Evolutionary conservation across 2,113 vertebrate species (phyloP), one percentile per base, ranked within the genome.

Genomic region (Onychostoma macrolepis): DNA sequence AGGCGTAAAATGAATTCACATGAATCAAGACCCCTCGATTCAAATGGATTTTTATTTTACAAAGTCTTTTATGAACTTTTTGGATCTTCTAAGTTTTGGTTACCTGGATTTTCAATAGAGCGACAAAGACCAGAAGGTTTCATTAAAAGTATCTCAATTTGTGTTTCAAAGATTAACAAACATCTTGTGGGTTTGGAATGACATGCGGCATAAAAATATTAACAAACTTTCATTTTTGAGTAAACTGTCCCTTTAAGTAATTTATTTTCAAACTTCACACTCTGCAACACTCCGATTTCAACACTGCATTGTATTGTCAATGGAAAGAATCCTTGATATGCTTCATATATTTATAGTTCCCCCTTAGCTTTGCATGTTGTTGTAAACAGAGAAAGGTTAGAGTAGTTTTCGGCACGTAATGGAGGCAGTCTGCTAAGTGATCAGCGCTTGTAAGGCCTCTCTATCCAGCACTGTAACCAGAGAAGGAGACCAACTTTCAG

Each of bases 301-400:
- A 87, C 77, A 75, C 84, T 83, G 28, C 85, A 72, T 91, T 82
- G 86, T 88, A 85, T 88, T 89, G 85, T 89, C 84, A 89, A 72
- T 90, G 91, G 90, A 92, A 92, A 90, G 88, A 88, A 91, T 91
- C 85, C 21, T 63, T 45, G 80, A 87, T 80, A 86, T 89, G 87
- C 76, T 28, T 30, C 13, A 80, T 86, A 53, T 91, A 92, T 92
- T 91, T 91, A 90, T 91, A 91, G 87, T 58, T 87, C 83, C 26
- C 78, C 45, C 90, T 91, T 89, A 89, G 90, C 90, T 85, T 72
- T 85, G 90, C 89, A 90, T 89, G 84, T 89, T 61, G 87, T 53
- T 84, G 82, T 90, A 90, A 89, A 89, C 41, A 88, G 80, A 89
- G 85, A 91, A 90, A 88, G 87, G 89, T 89, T 90, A 89, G 71